phyloP scores from a whole-genome alignment of 2,113 vertebrate genomes.

The Menura novaehollandiae region DNA sequence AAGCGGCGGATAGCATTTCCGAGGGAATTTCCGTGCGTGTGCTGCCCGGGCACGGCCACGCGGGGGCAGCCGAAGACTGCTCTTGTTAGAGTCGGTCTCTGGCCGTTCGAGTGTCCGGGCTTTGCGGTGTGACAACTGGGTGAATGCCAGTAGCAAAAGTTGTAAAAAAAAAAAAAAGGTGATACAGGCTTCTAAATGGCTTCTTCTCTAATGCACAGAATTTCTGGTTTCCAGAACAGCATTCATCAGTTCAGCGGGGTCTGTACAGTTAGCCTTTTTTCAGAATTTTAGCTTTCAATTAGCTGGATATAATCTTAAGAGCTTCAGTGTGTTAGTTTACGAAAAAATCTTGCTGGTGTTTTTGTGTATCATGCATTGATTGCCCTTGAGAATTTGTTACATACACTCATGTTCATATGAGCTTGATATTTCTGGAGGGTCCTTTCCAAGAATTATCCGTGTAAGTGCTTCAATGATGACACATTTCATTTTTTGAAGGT shows the following conservation, averaged over 20 bases:
- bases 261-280: background rate
- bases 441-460: background rate
- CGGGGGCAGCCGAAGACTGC: background rate
- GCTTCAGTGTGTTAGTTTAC: background rate
- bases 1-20: fast-evolving
- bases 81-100: no score
- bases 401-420: background rate
- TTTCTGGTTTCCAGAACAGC: background rate
- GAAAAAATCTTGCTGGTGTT: background rate
- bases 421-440: background rate
- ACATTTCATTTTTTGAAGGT: background rate
- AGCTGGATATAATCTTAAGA: background rate
- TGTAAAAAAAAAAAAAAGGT: background rate
- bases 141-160: background rate
- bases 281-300: background rate
- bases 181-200: background rate
- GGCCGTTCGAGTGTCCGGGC: background rate
- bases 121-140: background rate
- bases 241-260: background rate
- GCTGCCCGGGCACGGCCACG: fast-evolving
- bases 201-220: background rate
- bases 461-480: background rate
- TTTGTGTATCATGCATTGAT: background rate
- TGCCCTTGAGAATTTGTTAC: background rate
- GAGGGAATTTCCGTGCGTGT: fast-evolving